A percentile compares a stretch with the other conserved stretches of the same genome.
These are phyloP conservation scores for Drosophila pseudoananassae DNA, from an alignment of 1,140 invertebrate species.

Conservation along the genomic window DNA sequence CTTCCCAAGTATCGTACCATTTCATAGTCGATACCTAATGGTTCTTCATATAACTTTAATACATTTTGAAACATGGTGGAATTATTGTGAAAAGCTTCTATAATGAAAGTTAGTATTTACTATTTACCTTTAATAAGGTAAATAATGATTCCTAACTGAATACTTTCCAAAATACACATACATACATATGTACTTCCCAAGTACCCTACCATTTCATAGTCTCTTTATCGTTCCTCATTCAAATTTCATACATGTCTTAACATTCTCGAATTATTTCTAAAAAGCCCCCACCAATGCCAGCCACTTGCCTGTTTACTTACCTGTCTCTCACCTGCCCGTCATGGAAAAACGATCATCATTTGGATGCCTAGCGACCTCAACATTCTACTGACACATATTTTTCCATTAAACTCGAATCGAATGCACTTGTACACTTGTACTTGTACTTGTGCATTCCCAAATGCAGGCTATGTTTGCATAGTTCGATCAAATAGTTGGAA, in stretches of 20 bases:
- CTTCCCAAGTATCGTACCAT: too few relatives aligned
- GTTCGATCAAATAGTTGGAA: constrained; percentile 32
- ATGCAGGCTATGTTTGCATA: constrained; percentile 23
- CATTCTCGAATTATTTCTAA: not conserved
- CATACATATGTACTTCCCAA: too few relatives aligned
- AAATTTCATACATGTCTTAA: not conserved
- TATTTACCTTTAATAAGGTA: too few relatives aligned
- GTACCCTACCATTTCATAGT: too few relatives aligned
- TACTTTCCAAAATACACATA: too few relatives aligned
- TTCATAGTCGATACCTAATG: too few relatives aligned
- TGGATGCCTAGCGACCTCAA: constrained; percentile 32
- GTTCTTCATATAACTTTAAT: too few relatives aligned
- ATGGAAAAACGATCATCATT: constrained; percentile 16
- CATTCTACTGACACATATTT: constrained; percentile 27
- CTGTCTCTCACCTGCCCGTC: constrained; percentile 10
- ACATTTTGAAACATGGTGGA: too few relatives aligned
- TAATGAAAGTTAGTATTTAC: too few relatives aligned
- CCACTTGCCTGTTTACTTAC: not conserved
- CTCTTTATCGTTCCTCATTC: not conserved
- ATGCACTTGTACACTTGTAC: constrained; percentile 9
- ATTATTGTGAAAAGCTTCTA: too few relatives aligned
- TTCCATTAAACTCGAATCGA: not conserved
- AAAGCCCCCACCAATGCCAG: not conserved
- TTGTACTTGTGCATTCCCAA: constrained; percentile 32
- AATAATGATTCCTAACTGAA: too few relatives aligned